These are phyloP conservation scores for Azorinus chamasolen DNA, from an alignment of 2,888 invertebrate species.

Conservation along the genomic window DNA sequence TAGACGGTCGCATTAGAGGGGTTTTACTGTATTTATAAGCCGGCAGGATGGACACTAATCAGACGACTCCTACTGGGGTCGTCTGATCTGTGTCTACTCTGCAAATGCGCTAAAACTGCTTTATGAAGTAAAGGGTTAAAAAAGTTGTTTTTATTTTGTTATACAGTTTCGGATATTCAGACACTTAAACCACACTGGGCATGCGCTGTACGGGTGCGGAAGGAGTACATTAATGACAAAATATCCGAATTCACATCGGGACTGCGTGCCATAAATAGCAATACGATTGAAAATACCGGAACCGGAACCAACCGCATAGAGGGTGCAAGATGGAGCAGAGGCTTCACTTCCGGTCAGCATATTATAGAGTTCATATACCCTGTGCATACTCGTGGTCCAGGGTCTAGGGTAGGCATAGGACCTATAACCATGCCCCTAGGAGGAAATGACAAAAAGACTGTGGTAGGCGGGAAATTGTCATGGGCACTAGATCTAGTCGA, in stretches of 20 bases:
- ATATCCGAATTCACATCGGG: slow-evolving; percentile 64
- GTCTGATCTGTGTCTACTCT: too few species aligned
- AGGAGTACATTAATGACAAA: slow-evolving; percentile 53
- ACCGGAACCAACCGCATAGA: slow-evolving; percentile 53
- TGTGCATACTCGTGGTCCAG: slow-evolving; percentile 56
- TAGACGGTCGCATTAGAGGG: too few species aligned
- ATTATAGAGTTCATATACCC: slow-evolving; percentile 76
- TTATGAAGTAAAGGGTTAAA: too few species aligned
- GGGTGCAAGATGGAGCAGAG: slow-evolving; percentile 74
- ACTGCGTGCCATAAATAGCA: slow-evolving; percentile 66
- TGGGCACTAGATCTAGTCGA: slow-evolving; percentile 72
- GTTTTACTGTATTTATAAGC: too few species aligned
- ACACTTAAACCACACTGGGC: slow-evolving; percentile 61
- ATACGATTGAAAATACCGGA: slow-evolving; percentile 59
- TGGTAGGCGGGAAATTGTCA: slow-evolving; percentile 61
- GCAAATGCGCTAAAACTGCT: too few species aligned
- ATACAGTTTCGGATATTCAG: slow-evolving; percentile 21
- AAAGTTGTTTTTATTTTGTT: too few species aligned
- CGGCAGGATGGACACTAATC: too few species aligned
- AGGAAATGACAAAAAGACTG: slow-evolving; percentile 47
- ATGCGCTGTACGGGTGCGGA: slow-evolving; percentile 53
- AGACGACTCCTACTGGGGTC: too few species aligned
- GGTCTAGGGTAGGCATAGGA: slow-evolving; percentile 72
- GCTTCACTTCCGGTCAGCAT: slow-evolving; percentile 74
- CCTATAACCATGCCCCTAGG: slow-evolving; percentile 57